phyloP scores from a whole-genome alignment of 2,113 vertebrate genomes.

The Circaetus gallicus region DNA sequence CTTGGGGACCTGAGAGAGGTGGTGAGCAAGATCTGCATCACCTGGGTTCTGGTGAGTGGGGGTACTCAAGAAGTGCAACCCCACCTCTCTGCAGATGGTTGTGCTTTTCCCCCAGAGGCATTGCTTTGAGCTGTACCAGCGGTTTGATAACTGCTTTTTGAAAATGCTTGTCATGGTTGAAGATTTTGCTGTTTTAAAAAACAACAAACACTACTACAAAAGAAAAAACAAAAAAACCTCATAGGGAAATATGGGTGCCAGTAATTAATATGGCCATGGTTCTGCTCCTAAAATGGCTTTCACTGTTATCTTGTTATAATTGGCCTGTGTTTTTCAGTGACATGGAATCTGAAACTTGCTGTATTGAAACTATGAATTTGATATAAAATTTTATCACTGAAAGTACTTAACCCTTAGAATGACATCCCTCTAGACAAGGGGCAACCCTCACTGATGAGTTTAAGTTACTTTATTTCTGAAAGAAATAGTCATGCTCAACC shows the following conservation, averaged over 20 bases:
- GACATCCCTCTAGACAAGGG: background rate
- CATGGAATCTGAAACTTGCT: background rate
- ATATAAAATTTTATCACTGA: background rate
- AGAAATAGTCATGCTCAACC: background rate
- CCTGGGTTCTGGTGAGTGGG: background rate
- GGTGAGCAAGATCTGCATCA: background rate
- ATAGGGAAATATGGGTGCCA: background rate
- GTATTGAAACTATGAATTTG: background rate
- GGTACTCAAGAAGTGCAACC: accelerated
- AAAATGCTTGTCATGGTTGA: background rate
- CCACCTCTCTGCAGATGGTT: too few relatives aligned
- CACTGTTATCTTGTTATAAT: background rate
- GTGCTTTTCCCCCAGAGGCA: background rate
- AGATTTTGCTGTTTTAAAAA: background rate
- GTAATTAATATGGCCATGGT: background rate
- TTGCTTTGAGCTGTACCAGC: background rate
- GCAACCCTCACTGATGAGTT: background rate
- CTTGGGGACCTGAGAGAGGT: background rate
- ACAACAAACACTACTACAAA: background rate
- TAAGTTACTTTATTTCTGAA: background rate
- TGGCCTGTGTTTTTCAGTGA: background rate
- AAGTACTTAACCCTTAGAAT: background rate
- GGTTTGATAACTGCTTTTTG: background rate
- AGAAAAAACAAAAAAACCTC: background rate
- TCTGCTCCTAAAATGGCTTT: background rate